Base-by-base conservation (phyloP, 2,113 vertebrate species). In the Desmodus rotundus region DNA sequence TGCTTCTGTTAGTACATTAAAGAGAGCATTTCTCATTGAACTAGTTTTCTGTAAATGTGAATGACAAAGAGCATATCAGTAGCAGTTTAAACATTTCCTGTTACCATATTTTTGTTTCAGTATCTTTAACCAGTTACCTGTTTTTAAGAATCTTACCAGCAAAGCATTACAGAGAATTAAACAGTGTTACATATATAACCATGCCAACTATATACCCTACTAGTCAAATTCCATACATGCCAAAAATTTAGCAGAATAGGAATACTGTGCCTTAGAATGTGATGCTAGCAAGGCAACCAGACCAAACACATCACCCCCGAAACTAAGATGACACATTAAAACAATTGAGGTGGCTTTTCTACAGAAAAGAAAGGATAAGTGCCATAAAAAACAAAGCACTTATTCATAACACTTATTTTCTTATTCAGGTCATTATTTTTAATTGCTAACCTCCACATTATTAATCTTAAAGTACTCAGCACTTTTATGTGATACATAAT, bases 11-110 rank as follows among this genome's bases (percentile, higher is more conserved):
- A 91, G 45, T 52, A 84, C 70, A 80, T 86, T 87, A 65, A 76
- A 93, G 91, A 89, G 78, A 89, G 88, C 61, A 96, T 78, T 93
- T 91, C 58, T 88, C 83, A 94, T 91, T 73, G 91, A 73, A 84
- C 86, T 65, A 92, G 33, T 93, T 94, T 91, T 93, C 58, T 91
- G 33, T 14, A 91, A 85, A 83, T 88, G 8, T 83, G 72, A 96
- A 83, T 95, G 81, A 88, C 54, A 94, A 83, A 95, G 26, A 92
- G 94, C 36, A 63, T 14, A 84, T 54, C 81, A 78, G 84, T 38
- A 95, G 24, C 54, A 90, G 14, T 93, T 91, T 77, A 94, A 95
- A 89, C 33, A 82, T 63, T 94, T 65, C 73, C 65, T 86, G 7
- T 84, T 91, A 88, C 11, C 89, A 31, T 76, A 74, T 54, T 91